Evolutionary conservation across 2,888 invertebrate genomes (phyloP).

Genomic region (Zonitis immaculata): DNA sequence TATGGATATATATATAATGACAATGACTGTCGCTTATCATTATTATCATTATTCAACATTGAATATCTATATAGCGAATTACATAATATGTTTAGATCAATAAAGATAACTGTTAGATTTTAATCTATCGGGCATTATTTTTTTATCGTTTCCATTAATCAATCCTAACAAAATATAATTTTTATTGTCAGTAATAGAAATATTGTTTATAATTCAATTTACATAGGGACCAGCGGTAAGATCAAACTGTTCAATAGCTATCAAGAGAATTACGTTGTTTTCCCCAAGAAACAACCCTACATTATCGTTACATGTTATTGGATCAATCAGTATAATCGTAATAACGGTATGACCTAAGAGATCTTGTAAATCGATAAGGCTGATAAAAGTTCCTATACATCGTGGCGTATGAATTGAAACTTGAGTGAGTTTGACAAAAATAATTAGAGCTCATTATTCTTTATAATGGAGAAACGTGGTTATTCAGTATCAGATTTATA

Average conservation of each 20-base stretch:
- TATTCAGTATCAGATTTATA: conserved; percentile 4
- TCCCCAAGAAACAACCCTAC: conserved; percentile 12
- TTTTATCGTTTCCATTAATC: too few relatives aligned
- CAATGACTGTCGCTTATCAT: not conserved
- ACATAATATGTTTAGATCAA: too few relatives aligned
- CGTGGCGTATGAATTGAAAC: too few relatives aligned
- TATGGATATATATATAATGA: too few relatives aligned
- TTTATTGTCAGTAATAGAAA: too few relatives aligned
- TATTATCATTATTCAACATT: not conserved
- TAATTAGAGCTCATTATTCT: conserved; percentile 15
- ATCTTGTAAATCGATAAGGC: conserved; percentile 3
- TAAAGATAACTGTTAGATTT: not conserved
- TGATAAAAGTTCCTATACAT: too few relatives aligned
- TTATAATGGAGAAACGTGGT: conserved; percentile 11
- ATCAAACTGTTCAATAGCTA: conserved; percentile 28
- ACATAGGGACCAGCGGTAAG: too few relatives aligned
- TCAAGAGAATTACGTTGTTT: conserved; percentile 17
- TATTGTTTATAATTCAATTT: too few relatives aligned
- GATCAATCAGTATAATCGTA: conserved; percentile 5
- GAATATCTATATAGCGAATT: not conserved
- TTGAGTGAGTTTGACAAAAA: conserved; percentile 14
- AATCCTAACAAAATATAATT: too few relatives aligned
- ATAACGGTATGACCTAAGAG: conserved; percentile 6
- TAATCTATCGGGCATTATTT: not conserved
- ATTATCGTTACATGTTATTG: conserved; percentile 11